Evolutionary conservation across 2,888 invertebrate genomes (phyloP), one percentile per base, ranked within the genome.

Genomic region (Noctuana brunneofusca): DNA sequence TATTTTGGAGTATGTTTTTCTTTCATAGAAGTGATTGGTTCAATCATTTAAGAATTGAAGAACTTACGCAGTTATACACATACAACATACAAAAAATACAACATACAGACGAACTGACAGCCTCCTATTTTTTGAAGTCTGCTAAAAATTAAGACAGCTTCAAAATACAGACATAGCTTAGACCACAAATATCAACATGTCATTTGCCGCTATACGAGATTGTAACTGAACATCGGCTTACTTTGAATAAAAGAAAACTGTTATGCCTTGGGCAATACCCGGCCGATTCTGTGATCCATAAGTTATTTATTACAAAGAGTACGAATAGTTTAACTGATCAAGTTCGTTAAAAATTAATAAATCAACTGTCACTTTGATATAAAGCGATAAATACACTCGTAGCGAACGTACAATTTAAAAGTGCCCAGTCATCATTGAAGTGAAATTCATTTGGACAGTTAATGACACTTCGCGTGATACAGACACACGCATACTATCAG

Each of bases 401-500:
- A 32, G 24, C 27, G 32, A 32, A 48, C 16, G 14, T 11, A 22
- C 35, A 35, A 49, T 57, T 48, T 18, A 57, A 57, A 58, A 49
- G 49, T 35, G 49, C 24, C 35, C 38, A 27, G 50, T 50, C 58
- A 58, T 58, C 38, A 58, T n/a, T 50, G n/a, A 58, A 58, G 50
- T 50, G 58, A 58, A 58, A 58, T 38, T 58, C 50, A 50, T 50
- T 58, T 38, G 58, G 58, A 48, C 48, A 32, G 48, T 57, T 57
- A 32, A 52, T 32, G 30, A 52, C 16, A 32, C 52, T 30, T 52
- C 11, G 52, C 52, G 14, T 64, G 20, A 56, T 60, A 50, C 56
- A 56, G 18, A 32, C 52, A 32, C 30, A 52, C 32, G 32, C 32
- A 52, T 27, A 27, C 27, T 14, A 14, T 1, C 9, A 24, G 22